These are phyloP conservation scores for Drosophila ficusphila DNA, from an alignment of 1,140 invertebrate genomes.

Conservation along the genomic window DNA sequence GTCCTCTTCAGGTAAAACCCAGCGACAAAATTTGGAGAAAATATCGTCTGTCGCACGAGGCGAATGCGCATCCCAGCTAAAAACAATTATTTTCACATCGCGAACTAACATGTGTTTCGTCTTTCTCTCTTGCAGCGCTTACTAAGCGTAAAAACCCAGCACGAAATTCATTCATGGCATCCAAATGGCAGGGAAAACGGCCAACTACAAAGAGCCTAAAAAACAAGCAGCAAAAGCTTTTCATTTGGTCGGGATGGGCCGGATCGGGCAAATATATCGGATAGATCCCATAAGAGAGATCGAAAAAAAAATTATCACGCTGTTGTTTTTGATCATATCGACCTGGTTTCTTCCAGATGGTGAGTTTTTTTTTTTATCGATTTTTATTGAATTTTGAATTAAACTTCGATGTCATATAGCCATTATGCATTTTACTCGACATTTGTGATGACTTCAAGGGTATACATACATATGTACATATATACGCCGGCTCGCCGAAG, in stretches of 20 bases:
- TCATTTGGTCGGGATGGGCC: too few relatives aligned
- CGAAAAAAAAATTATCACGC: too few relatives aligned
- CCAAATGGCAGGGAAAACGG: slow-evolving; percentile 15
- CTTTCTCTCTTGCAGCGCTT: slow-evolving; percentile 61
- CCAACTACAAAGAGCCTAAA: slow-evolving; percentile 38
- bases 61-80: slow-evolving; percentile 33
- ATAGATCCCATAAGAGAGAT: too few relatives aligned
- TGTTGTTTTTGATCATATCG: too few relatives aligned
- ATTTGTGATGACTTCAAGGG: too few relatives aligned
- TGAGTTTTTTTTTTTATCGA: too few relatives aligned
- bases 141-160: slow-evolving; percentile 71
- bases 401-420: too few relatives aligned
- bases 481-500: too few relatives aligned
- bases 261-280: too few relatives aligned
- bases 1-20: background rate
- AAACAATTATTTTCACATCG: slow-evolving; percentile 37
- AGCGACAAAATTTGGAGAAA: slow-evolving; percentile 18
- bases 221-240: slow-evolving; percentile 41
- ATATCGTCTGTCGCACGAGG: slow-evolving; percentile 63
- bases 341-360: too few relatives aligned
- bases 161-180: slow-evolving; percentile 68
- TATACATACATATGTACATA: background rate
- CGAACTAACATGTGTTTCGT: slow-evolving; percentile 73
- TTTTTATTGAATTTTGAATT: too few relatives aligned
- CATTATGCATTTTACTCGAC: too few relatives aligned